A percentile compares a stretch with the other conserved stretches of the same genome.
These are phyloP conservation scores for Nyctalus aviator DNA, from an alignment of 2,797 vertebrate genomes.

Conservation along the genomic window DNA sequence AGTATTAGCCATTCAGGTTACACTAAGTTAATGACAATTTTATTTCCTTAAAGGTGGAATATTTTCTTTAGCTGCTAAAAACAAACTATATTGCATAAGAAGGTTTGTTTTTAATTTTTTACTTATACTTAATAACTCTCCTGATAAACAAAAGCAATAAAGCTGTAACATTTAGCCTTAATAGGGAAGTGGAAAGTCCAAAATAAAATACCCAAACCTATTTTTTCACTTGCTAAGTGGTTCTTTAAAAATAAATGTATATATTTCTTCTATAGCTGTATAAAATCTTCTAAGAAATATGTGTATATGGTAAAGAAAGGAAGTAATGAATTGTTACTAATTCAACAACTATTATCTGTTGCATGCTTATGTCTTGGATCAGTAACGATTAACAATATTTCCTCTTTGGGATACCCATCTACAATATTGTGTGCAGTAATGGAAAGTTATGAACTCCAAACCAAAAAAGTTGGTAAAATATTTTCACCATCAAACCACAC, in stretches of 20 bases:
- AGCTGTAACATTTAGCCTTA: not conserved
- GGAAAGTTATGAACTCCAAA: not conserved
- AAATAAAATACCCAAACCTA: slow-evolving; percentile 5
- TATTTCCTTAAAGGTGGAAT: not conserved
- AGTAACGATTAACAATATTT: not conserved
- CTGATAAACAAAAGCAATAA: not conserved
- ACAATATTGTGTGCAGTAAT: not conserved
- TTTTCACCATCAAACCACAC: not conserved
- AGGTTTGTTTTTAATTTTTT: not conserved
- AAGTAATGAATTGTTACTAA: not conserved
- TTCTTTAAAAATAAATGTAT: slow-evolving; percentile 4
- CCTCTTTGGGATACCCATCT: not conserved
- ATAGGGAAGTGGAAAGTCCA: not conserved
- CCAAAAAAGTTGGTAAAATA: not conserved
- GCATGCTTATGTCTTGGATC: not conserved
- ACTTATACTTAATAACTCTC: not conserved
- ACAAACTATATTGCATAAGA: not conserved
- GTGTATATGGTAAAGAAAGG: not conserved
- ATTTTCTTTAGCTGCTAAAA: slow-evolving; percentile 9
- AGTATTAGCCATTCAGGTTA: not conserved
- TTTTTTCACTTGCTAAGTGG: not conserved
- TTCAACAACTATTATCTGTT: not conserved
- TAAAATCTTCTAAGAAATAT: not conserved
- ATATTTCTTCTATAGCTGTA: not conserved
- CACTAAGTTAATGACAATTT: not conserved